phyloP scores from a whole-genome alignment of 2,113 vertebrate genomes.

The Vanacampus margaritifer region DNA sequence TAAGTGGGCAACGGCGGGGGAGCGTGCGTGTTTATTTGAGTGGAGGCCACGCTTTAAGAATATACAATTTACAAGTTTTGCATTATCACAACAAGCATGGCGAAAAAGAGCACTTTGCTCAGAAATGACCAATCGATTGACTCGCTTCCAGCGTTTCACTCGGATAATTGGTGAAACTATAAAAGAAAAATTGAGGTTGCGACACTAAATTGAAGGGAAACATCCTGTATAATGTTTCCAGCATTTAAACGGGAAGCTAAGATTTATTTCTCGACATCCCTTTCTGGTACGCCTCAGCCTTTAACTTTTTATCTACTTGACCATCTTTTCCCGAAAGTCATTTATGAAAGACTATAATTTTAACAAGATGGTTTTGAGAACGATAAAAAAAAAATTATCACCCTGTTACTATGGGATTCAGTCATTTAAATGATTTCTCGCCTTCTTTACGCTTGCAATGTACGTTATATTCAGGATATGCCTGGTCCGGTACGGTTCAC shows the following conservation, averaged over 20 bases:
- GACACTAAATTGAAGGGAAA: neutral
- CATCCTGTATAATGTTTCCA: neutral
- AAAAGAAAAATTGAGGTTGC: neutral
- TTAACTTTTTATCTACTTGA: neutral
- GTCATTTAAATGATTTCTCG: neutral
- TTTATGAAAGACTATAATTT: constrained; percentile 5
- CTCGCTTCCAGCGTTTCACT: neutral
- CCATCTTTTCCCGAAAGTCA: constrained; percentile 5
- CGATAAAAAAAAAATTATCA: neutral
- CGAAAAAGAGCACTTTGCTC: neutral
- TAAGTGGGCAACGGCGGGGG: neutral
- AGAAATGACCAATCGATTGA: neutral
- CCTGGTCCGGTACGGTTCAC: neutral
- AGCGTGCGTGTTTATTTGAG: neutral
- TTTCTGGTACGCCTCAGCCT: neutral
- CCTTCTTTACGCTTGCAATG: neutral
- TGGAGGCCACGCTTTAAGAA: neutral
- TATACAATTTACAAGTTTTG: neutral
- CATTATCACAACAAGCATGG: neutral
- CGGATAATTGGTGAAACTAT: neutral
- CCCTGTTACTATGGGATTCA: neutral
- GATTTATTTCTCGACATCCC: neutral
- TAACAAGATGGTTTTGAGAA: neutral
- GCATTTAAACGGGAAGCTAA: neutral
- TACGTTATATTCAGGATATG: neutral